Evolutionary conservation across 2,113 vertebrate species (phyloP).

Genomic region (Xiphophorus couchianus): DNA sequence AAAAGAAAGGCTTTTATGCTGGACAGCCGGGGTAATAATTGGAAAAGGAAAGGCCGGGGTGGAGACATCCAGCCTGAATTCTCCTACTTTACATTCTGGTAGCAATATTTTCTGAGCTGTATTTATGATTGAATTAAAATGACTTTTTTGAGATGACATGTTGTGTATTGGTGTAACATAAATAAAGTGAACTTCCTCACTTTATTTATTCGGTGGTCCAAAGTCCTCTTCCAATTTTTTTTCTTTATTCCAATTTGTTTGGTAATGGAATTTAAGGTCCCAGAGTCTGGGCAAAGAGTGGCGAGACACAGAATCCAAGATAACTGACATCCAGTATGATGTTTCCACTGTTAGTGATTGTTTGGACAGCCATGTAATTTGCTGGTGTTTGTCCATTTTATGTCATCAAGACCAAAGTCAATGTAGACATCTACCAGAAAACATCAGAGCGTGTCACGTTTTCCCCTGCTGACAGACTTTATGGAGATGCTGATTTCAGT

Average conservation of each 20-base stretch:
- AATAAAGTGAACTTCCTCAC: too few species aligned
- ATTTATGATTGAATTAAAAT: too few species aligned
- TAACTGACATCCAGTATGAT: background rate
- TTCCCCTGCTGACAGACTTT: background rate
- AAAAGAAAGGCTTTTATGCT: background rate
- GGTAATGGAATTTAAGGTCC: background rate
- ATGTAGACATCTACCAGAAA: too few species aligned
- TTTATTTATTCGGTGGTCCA: background rate
- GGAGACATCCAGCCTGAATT: conserved; percentile 3
- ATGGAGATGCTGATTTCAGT: background rate
- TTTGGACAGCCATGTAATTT: background rate
- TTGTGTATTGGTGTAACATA: too few species aligned
- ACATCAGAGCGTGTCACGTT: background rate
- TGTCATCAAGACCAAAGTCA: too few species aligned
- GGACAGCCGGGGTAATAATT: conserved; percentile 11
- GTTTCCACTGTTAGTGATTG: background rate
- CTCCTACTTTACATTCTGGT: conserved; percentile 13
- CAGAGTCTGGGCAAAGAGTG: background rate
- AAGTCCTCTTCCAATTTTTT: background rate
- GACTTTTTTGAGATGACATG: too few species aligned
- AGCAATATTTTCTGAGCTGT: too few species aligned
- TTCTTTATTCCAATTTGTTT: too few species aligned
- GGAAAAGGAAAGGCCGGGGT: conserved; percentile 18
- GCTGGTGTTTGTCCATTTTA: background rate
- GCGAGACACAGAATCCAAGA: background rate